Evolutionary conservation across 2,113 vertebrate species (phyloP).

Genomic region (Zosterops pallidus): DNA sequence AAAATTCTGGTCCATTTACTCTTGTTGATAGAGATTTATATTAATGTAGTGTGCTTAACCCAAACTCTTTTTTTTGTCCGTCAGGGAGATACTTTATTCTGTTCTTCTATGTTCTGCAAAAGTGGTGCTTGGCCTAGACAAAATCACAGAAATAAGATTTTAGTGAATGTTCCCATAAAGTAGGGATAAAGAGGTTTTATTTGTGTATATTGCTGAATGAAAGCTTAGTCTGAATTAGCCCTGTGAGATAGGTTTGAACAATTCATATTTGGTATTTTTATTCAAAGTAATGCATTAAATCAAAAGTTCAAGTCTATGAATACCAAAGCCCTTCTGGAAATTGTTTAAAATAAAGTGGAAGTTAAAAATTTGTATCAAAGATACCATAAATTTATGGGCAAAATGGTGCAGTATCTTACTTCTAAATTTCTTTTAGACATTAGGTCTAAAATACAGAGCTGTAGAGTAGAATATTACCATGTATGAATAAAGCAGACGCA

Average conservation of each 20-base stretch:
- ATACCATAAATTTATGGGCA: neutral
- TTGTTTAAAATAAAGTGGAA: neutral
- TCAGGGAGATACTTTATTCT: neutral
- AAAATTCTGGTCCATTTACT: neutral
- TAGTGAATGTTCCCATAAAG: neutral
- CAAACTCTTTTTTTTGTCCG: neutral
- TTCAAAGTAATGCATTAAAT: neutral
- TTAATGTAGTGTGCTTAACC: neutral
- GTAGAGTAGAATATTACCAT: neutral
- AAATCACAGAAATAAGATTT: neutral
- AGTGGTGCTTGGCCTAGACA: neutral
- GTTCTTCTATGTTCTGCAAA: neutral
- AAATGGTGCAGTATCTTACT: neutral
- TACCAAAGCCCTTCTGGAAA: neutral
- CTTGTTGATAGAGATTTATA: neutral
- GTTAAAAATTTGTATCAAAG: neutral
- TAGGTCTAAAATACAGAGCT: fast-evolving
- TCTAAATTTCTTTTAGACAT: neutral
- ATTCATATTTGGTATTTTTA: neutral
- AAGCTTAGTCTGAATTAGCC: neutral
- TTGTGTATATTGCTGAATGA: neutral
- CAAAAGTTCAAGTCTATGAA: neutral
- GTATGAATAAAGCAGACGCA: neutral
- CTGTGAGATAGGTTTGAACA: neutral
- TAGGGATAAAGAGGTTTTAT: neutral